A percentile compares a stretch with the other conserved stretches of the same genome.
phyloP scores from a whole-genome alignment of 2,888 invertebrate genomes.

The Deladenus siricidicola region DNA sequence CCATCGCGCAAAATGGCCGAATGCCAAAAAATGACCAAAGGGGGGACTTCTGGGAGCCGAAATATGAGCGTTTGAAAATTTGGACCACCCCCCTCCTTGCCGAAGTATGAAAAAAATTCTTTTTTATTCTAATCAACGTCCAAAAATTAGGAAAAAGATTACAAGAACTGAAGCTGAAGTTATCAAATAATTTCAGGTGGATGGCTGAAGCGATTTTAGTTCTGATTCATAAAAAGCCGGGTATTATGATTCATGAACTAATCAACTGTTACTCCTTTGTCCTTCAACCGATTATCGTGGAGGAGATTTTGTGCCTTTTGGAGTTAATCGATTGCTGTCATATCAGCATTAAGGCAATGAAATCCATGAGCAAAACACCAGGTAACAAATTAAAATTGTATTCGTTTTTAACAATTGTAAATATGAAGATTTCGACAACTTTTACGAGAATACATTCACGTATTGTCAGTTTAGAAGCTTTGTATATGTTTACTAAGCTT shows the following conservation, averaged over 20 bases:
- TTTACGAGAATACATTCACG: too few species aligned
- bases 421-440: too few species aligned
- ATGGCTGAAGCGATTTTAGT: constrained; percentile 44
- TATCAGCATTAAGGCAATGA: constrained; percentile 17
- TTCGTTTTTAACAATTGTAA: too few species aligned
- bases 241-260: constrained; percentile 35
- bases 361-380: constrained; percentile 18
- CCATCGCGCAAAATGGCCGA: too few species aligned
- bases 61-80: too few species aligned
- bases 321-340: constrained; percentile 28
- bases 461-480: too few species aligned
- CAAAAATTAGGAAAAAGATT: constrained; percentile 19
- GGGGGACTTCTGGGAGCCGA: too few species aligned
- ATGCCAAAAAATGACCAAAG: too few species aligned
- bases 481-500: neutral
- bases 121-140: too few species aligned
- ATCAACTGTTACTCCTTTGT: constrained; percentile 36
- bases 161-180: neutral
- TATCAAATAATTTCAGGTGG: constrained; percentile 28
- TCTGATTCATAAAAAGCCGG: constrained; percentile 35
- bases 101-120: constrained; percentile 1
- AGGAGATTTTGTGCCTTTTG: constrained; percentile 33
- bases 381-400: constrained; percentile 28
- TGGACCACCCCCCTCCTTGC: neutral
- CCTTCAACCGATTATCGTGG: constrained; percentile 36